phyloP scores from a whole-genome alignment of 92 coral and sea anemone species.

The Blastomussa wellsi region DNA sequence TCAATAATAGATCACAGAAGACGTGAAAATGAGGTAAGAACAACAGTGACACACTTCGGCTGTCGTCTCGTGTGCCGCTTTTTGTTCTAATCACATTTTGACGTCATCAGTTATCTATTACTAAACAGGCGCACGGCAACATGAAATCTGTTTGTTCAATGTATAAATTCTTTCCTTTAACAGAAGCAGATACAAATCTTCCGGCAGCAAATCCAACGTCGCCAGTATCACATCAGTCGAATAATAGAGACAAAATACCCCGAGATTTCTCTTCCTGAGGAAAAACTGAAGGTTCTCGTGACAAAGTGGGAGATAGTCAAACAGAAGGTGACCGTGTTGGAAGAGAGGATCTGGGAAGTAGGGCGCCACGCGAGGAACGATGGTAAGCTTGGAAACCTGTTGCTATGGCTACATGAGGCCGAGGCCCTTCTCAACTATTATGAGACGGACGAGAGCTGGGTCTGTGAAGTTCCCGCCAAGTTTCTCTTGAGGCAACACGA shows the following conservation, averaged over 20 bases:
- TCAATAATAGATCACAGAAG: too few species aligned
- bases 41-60: too few species aligned
- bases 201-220: slow-evolving; percentile 75
- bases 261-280: slow-evolving; percentile 70
- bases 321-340: slow-evolving; percentile 83
- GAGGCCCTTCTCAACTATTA: slow-evolving; percentile 85
- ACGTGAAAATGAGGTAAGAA: too few species aligned
- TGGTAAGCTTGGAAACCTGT: slow-evolving; percentile 75
- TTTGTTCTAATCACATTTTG: too few species aligned
- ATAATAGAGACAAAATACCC: slow-evolving; percentile 69
- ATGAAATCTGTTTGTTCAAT: too few species aligned
- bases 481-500: slow-evolving; percentile 83
- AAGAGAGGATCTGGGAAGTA: slow-evolving; percentile 83
- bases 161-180: background rate
- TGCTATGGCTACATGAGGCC: slow-evolving; percentile 94
- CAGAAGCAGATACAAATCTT: slow-evolving; percentile 75
- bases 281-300: slow-evolving; percentile 74
- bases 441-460: slow-evolving; percentile 67
- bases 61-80: too few species aligned
- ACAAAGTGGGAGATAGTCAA: slow-evolving; percentile 95
- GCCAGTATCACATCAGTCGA: slow-evolving; percentile 72
- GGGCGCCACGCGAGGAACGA: slow-evolving; percentile 54
- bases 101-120: too few species aligned
- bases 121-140: too few species aligned
- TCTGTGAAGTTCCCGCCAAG: slow-evolving; percentile 69